Evolutionary conservation across 2,113 vertebrate species (phyloP).

Genomic region (Antigone vipio): DNA sequence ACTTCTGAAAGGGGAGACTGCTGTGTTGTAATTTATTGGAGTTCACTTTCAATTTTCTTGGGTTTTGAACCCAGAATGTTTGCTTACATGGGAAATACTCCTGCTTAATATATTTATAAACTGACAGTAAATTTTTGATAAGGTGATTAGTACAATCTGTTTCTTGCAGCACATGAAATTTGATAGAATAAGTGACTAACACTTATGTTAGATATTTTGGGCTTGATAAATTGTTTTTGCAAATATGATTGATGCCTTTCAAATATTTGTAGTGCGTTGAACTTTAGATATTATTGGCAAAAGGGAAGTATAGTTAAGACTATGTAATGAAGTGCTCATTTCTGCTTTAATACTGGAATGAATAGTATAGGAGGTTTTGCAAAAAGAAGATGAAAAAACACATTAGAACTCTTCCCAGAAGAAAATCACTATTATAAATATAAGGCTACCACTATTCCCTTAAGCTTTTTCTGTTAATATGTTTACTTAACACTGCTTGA

Average conservation of each 20-base stretch:
- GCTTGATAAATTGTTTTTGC: not conserved
- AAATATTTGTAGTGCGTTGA: not conserved
- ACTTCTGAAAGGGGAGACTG: not conserved
- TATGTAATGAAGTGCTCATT: not conserved
- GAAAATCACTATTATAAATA: not conserved
- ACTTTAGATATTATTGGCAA: not conserved
- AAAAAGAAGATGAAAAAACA: not conserved
- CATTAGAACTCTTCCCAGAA: not conserved
- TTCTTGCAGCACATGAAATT: not conserved
- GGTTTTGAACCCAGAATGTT: not conserved
- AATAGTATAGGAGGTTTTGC: not conserved
- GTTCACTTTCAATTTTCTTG: not conserved
- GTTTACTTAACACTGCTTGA: not conserved
- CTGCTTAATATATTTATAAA: not conserved
- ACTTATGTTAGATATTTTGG: not conserved
- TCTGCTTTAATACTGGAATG: not conserved
- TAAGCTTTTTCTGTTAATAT: not conserved
- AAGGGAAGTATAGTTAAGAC: not conserved
- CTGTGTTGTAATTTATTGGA: not conserved
- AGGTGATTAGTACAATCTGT: not conserved
- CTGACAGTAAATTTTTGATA: not conserved
- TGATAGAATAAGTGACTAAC: not conserved
- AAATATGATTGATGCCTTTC: not conserved
- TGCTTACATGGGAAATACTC: not conserved
- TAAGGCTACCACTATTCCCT: not conserved